phyloP scores from a whole-genome alignment of 2,797 vertebrate species.

The Hybognathus amarus region DNA sequence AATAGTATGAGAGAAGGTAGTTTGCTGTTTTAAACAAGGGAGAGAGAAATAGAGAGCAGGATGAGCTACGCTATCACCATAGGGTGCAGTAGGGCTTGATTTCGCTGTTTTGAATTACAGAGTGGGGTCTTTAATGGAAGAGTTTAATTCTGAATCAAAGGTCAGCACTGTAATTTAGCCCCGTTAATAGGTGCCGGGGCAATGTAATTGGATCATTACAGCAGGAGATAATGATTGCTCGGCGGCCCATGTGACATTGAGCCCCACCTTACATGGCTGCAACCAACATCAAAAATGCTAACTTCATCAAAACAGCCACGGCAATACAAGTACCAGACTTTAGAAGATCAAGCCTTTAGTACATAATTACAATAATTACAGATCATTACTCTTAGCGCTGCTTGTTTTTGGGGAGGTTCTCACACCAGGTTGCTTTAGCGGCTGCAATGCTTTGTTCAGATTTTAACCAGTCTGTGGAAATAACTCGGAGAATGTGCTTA shows the following conservation, averaged over 20 bases:
- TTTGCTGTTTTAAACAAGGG: conserved; percentile 22
- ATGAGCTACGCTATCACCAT: conserved; percentile 3
- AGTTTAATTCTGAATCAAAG: conserved; percentile 68
- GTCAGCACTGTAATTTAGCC: conserved; percentile 68
- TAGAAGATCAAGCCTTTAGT: conserved; percentile 62
- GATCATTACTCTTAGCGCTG: conserved; percentile 61
- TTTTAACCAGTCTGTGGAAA: background rate
- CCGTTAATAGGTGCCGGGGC: conserved; percentile 64
- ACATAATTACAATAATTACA: conserved; percentile 69
- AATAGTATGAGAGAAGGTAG: background rate
- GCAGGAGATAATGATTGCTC: conserved; percentile 68
- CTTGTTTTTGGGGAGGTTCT: conserved; percentile 22
- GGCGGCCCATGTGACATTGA: conserved; percentile 48
- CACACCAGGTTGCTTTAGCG: background rate
- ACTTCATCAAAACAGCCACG: conserved; percentile 58
- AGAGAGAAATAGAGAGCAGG: conserved; percentile 10
- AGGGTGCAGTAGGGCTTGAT: conserved; percentile 34
- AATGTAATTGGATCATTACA: conserved; percentile 75
- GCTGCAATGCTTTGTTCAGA: background rate
- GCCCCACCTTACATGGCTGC: conserved; percentile 48
- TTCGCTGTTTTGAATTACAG: conserved; percentile 62
- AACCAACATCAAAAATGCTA: conserved; percentile 52
- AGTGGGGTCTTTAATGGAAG: conserved; percentile 45
- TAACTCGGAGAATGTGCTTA: background rate
- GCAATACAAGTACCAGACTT: conserved; percentile 65